Percentiles rank a stretch among this genome's conserved stretches.
Evolutionary conservation across 2,113 vertebrate genomes (phyloP).

Genomic region (Ailurus styani): DNA sequence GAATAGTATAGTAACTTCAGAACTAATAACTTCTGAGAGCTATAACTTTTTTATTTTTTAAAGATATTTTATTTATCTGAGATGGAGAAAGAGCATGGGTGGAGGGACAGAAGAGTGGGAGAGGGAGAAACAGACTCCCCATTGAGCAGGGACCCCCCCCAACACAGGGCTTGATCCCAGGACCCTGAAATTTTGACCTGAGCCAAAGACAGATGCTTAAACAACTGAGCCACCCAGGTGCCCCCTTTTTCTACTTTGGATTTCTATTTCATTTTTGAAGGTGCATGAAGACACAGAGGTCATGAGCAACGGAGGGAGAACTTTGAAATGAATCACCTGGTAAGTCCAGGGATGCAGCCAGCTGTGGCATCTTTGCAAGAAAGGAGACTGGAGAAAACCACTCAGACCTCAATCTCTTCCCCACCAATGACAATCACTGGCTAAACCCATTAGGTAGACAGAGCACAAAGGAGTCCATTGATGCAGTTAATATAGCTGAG

Average conservation of each 20-base stretch:
- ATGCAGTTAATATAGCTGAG: not conserved
- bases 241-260: too few species aligned
- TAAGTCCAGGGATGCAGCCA: accelerated
- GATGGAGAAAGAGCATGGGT: too few species aligned
- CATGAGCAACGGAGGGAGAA: accelerated
- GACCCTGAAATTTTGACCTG: too few species aligned
- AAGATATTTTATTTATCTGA: too few species aligned
- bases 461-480: not conserved
- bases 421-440: not conserved
- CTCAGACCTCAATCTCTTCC: not conserved
- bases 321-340: not conserved
- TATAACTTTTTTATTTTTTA: not conserved
- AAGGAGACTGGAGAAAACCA: not conserved
- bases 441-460: not conserved
- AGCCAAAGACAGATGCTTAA: too few species aligned
- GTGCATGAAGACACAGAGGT: not conserved
- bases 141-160: too few species aligned
- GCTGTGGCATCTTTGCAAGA: not conserved
- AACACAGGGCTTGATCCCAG: too few species aligned
- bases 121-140: too few species aligned
- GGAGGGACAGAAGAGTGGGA: too few species aligned
- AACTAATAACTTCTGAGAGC: not conserved
- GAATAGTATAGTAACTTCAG: not conserved
- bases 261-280: not conserved
- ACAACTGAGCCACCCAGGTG: too few species aligned